phyloP scores from a whole-genome alignment of 2,888 invertebrate genomes.

The Cryptophagus acutangulus region DNA sequence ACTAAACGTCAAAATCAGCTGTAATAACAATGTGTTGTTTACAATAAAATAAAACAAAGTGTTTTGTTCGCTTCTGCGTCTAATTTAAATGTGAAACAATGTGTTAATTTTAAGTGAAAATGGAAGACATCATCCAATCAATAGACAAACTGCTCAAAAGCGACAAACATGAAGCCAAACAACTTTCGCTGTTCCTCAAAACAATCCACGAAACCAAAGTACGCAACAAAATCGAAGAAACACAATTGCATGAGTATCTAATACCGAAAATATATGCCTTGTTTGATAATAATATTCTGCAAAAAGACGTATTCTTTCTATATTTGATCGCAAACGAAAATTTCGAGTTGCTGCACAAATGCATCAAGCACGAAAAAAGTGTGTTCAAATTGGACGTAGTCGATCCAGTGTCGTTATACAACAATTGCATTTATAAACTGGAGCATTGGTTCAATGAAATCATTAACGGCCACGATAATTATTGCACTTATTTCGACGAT shows the following conservation, averaged over 20 bases:
- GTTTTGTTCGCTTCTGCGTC: no score
- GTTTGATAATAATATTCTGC: slow-evolving; percentile 27
- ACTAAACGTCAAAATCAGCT: no score
- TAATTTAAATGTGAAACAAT: no score
- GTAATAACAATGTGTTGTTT: no score
- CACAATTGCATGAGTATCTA: slow-evolving; percentile 19
- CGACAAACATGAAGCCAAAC: no score
- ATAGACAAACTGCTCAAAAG: slow-evolving; percentile 2
- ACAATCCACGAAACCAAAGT: not conserved
- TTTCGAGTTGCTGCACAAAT: slow-evolving; percentile 27
- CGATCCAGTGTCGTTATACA: slow-evolving; percentile 36
- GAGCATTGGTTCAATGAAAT: slow-evolving; percentile 42
- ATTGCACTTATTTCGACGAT: not conserved
- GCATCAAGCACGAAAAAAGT: slow-evolving; percentile 32
- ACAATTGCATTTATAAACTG: slow-evolving; percentile 38
- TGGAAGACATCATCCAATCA: not conserved
- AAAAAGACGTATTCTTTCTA: slow-evolving; percentile 35
- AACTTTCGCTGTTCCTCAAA: no score
- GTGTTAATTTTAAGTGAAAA: no score
- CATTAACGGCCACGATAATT: slow-evolving; percentile 19
- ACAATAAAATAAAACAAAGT: no score
- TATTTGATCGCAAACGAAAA: slow-evolving; percentile 32
- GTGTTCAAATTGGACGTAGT: slow-evolving; percentile 30
- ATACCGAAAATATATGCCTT: slow-evolving; percentile 32
- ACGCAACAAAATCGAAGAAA: not conserved